Evolutionary conservation across 2,113 vertebrate species (phyloP).

Genomic region (Rhinoptilus africanus): DNA sequence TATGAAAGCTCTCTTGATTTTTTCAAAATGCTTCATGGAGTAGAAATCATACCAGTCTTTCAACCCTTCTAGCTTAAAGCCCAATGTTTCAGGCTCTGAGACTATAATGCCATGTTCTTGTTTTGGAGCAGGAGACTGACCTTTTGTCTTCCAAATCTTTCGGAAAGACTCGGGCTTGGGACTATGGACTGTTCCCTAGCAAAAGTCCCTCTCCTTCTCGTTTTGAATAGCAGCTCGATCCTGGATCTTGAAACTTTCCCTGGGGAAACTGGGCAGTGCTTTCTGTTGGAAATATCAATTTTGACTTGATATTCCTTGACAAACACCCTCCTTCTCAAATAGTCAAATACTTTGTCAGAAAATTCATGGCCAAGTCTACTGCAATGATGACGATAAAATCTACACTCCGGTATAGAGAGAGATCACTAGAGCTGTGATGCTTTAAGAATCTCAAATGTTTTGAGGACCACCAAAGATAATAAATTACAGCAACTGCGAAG

Average conservation of each 20-base stretch:
- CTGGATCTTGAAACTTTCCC: neutral
- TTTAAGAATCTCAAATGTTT: neutral
- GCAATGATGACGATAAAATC: fast-evolving
- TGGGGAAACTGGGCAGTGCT: neutral
- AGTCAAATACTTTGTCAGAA: neutral
- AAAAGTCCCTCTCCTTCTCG: neutral
- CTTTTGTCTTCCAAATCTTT: neutral
- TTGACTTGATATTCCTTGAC: neutral
- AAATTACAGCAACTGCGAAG: neutral
- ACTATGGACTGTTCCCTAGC: neutral
- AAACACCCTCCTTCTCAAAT: neutral
- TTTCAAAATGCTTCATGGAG: neutral
- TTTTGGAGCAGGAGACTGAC: neutral
- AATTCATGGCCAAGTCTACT: neutral
- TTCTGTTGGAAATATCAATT: neutral
- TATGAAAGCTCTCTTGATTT: neutral
- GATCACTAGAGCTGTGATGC: neutral
- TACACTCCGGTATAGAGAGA: neutral
- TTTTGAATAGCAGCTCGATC: neutral
- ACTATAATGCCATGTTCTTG: neutral
- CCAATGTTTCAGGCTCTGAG: neutral
- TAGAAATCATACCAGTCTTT: neutral
- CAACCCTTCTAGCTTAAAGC: neutral
- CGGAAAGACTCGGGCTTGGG: neutral
- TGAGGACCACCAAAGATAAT: neutral